phyloP scores from a whole-genome alignment of 2,888 invertebrate species.

The Lasioglossum calceatum region DNA sequence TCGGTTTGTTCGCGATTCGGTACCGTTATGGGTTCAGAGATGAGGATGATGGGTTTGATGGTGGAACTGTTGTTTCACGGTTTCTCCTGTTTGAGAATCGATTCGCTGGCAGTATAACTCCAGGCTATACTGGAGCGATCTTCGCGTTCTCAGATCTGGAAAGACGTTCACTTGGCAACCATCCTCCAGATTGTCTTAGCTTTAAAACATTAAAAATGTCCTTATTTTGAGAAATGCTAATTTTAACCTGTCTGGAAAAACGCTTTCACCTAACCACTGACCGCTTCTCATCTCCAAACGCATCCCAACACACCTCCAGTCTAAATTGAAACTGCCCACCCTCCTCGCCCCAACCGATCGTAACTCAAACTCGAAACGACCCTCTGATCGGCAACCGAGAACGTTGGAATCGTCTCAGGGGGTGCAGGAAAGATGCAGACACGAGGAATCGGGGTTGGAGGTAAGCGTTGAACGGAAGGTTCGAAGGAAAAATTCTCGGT shows the following conservation, averaged over 20 bases:
- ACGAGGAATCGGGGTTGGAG: neutral
- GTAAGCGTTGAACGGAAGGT: neutral
- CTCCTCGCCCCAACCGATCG: slow-evolving; percentile 7
- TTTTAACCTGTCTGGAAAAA: too few species aligned
- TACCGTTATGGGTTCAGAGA: neutral
- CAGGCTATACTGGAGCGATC: neutral
- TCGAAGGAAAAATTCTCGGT: neutral
- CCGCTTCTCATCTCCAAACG: too few species aligned
- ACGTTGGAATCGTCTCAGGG: slow-evolving; percentile 16
- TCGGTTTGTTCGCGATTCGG: neutral
- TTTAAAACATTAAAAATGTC: too few species aligned
- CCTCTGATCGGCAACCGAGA: slow-evolving; percentile 40
- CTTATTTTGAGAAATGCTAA: too few species aligned
- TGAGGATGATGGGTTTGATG: neutral
- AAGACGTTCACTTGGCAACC: neutral
- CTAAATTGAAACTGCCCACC: neutral
- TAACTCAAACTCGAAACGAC: slow-evolving; percentile 62
- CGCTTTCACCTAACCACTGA: too few species aligned
- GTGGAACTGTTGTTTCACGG: neutral
- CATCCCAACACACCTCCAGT: neutral
- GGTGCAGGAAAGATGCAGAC: neutral
- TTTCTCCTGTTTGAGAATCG: neutral
- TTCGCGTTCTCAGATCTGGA: neutral
- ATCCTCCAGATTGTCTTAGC: neutral
- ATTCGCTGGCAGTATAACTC: neutral